A percentile compares a stretch with the other conserved stretches of the same genome.
phyloP scores from a whole-genome alignment of 1,140 invertebrate genomes.

The Asbolus verrucosus region DNA sequence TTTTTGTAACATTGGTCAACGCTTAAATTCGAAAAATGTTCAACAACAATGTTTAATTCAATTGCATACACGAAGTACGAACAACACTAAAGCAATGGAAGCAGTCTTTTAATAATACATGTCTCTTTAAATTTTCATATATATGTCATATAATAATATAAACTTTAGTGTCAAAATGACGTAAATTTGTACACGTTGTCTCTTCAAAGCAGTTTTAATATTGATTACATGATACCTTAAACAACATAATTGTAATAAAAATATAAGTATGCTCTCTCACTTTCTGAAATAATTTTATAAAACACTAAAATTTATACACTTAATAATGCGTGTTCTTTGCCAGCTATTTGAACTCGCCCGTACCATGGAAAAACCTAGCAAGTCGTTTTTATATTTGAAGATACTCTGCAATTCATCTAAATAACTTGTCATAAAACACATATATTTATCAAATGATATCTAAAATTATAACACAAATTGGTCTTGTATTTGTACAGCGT shows the following conservation, averaged over 20 bases:
- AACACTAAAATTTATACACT: no score
- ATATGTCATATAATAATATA: neutral
- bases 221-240: constrained; percentile 21
- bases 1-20: constrained; percentile 1
- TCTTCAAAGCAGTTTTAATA: constrained; percentile 22
- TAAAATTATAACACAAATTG: no score
- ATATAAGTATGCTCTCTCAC: no score
- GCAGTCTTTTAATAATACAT: constrained; percentile 31
- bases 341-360: no score
- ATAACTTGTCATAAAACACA: no score
- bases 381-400: no score
- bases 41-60: neutral
- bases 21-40: neutral
- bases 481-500: no score
- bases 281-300: no score
- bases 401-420: no score
- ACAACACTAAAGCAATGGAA: constrained; percentile 22
- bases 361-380: no score
- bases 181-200: constrained; percentile 9
- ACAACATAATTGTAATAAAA: constrained; percentile 18
- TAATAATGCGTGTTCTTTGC: no score
- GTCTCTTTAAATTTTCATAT: neutral
- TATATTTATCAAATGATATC: no score
- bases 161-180: neutral
- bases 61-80: constrained; percentile 16